phyloP scores from a whole-genome alignment of 2,113 vertebrate genomes.

The Microcebus tavaratra region DNA sequence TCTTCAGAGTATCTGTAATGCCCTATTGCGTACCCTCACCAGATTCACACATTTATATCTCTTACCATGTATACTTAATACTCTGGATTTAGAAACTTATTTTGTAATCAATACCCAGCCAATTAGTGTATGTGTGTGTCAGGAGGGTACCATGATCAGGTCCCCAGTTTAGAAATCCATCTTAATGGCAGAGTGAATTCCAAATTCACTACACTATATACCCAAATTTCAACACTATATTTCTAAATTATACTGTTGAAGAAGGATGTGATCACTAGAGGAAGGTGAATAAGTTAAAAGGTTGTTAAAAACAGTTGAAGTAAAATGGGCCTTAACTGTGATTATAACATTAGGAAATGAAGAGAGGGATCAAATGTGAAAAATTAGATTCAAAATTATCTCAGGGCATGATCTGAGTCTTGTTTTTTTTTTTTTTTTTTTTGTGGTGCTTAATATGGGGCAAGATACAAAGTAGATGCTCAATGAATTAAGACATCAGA shows the following conservation, averaged over 20 bases:
- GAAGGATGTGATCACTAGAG: background rate
- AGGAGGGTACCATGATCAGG: background rate
- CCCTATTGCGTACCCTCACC: background rate
- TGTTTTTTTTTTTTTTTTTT: background rate
- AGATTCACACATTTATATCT: background rate
- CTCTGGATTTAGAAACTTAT: background rate
- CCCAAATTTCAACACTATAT: no score
- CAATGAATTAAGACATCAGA: background rate
- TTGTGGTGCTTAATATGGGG: background rate
- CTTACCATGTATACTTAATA: background rate
- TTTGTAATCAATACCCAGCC: background rate
- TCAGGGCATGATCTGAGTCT: background rate
- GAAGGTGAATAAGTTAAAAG: background rate
- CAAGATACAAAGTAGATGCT: background rate
- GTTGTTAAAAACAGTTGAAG: background rate
- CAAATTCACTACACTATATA: background rate
- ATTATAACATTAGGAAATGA: background rate
- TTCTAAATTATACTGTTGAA: background rate
- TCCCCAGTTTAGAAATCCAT: background rate
- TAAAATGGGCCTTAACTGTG: background rate
- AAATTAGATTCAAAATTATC: background rate
- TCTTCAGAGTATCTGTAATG: background rate
- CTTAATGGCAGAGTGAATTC: background rate
- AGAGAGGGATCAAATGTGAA: background rate
- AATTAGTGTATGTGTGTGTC: background rate